phyloP scores from a whole-genome alignment of 2,888 invertebrate species.

The Alloplasta piceator region DNA sequence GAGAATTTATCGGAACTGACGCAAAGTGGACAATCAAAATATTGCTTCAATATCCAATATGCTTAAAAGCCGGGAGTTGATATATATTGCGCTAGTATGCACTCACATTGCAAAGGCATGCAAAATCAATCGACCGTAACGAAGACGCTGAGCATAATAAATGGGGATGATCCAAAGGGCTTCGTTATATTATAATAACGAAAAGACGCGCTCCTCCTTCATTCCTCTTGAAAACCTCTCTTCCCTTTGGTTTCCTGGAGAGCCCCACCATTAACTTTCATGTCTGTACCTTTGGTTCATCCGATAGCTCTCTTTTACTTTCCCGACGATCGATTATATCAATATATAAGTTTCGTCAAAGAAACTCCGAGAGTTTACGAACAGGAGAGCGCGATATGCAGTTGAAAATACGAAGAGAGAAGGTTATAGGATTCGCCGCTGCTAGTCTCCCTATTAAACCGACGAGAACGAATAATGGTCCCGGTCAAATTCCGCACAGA shows the following conservation, averaged over 20 bases:
- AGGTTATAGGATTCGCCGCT: conserved; percentile 3
- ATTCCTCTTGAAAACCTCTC: not conserved
- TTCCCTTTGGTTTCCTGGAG: too few species aligned
- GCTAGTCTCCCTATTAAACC: conserved; percentile 40
- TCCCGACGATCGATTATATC: conserved; percentile 65
- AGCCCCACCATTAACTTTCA: too few species aligned
- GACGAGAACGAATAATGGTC: conserved; percentile 52
- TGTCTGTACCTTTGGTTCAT: too few species aligned
- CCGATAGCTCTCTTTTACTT: conserved; percentile 28
- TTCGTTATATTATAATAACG: conserved; percentile 53
- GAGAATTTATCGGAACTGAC: conserved; percentile 35
- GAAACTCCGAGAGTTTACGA: conserved; percentile 39
- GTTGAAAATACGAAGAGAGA: not conserved
- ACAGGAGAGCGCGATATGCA: not conserved
- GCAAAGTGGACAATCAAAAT: conserved; percentile 40
- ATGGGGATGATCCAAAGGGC: conserved; percentile 31
- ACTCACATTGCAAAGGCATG: conserved; percentile 33
- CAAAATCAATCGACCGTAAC: conserved; percentile 56
- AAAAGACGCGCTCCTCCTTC: conserved; percentile 16
- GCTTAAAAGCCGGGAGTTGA: not conserved
- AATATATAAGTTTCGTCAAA: conserved; percentile 63
- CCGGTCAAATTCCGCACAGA: conserved; percentile 48
- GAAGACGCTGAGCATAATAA: conserved; percentile 55
- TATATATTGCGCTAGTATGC: conserved; percentile 3
- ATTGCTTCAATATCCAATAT: conserved; percentile 37